phyloP scores from a whole-genome alignment of 2,888 invertebrate species.

The Caenorhabditis doughertyi region DNA sequence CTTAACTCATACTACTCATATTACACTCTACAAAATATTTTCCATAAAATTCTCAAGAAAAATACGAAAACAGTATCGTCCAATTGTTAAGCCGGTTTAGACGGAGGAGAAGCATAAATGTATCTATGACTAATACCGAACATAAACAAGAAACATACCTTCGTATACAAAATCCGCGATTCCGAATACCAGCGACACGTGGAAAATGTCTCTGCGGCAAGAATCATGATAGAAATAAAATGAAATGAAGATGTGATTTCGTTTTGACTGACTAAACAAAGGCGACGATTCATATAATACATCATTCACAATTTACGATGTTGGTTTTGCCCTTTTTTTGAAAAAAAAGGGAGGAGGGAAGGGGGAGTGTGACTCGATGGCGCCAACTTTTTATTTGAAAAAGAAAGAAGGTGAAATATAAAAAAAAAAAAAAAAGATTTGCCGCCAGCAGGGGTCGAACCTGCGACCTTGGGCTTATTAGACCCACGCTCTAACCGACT shows the following conservation, averaged over 20 bases:
- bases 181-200: constrained; percentile 49
- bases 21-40: no score
- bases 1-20: no score
- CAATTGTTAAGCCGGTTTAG: constrained; percentile 44
- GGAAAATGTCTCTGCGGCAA: constrained; percentile 31
- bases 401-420: no score
- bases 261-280: constrained; percentile 19
- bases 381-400: background rate
- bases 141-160: constrained; percentile 43
- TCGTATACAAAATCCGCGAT: constrained; percentile 46
- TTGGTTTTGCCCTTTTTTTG: constrained; percentile 1
- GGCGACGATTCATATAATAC: background rate
- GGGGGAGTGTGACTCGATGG: background rate
- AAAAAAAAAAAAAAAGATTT: constrained; percentile 71
- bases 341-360: no score
- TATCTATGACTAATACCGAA: constrained; percentile 34
- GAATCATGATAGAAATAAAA: constrained; percentile 19
- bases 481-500: constrained; percentile 83
- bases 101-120: no score
- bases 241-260: background rate
- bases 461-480: constrained; percentile 82
- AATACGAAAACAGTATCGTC: no score
- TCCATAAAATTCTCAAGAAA: no score
- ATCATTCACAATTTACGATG: constrained; percentile 29
- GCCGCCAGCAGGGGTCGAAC: constrained; percentile 82